Percentiles rank a stretch among this genome's conserved stretches.
Conservation (phyloP, 1,140 invertebrate genomes). For the Colletes gigas region DNA sequence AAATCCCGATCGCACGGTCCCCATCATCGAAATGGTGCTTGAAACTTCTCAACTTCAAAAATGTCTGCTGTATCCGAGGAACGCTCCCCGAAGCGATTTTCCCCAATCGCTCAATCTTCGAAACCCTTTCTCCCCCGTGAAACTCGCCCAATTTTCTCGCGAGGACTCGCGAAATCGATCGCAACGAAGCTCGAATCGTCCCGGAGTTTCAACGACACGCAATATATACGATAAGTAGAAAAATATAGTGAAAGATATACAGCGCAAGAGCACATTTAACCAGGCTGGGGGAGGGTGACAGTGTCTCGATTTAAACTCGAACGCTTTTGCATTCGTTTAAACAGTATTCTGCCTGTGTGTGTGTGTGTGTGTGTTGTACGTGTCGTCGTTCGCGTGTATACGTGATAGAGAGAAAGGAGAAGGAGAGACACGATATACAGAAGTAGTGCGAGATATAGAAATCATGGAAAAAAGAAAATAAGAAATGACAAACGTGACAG, state of each 20-base stretch:
- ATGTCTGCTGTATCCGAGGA: background rate
- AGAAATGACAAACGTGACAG: conserved; percentile 64
- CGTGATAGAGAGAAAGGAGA: conserved; percentile 8
- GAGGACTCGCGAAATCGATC: conserved; percentile 9
- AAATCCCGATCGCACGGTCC: background rate
- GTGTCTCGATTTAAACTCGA: background rate
- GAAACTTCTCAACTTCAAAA: background rate
- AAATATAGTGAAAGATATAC: background rate
- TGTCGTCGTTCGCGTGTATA: conserved; percentile 34
- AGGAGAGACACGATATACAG: conserved; percentile 14
- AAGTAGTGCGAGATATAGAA: conserved; percentile 2
- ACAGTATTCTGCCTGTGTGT: background rate
- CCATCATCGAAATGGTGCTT: background rate
- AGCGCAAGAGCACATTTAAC: conserved; percentile 2
- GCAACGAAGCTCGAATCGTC: conserved; percentile 9
- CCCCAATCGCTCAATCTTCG: background rate
- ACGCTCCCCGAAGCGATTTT: no score
- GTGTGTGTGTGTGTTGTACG: background rate
- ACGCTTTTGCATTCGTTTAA: background rate
- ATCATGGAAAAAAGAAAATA: conserved; percentile 40
- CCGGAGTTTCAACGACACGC: background rate
- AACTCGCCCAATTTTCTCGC: conserved; percentile 34
- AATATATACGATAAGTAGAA: conserved; percentile 3
- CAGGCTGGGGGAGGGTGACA: background rate
- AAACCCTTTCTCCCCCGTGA: background rate